A percentile compares a stretch with the other conserved stretches of the same genome.
Conservation (phyloP, 2,113 vertebrate genomes). For the Oncorhynchus tshawytscha region DNA sequence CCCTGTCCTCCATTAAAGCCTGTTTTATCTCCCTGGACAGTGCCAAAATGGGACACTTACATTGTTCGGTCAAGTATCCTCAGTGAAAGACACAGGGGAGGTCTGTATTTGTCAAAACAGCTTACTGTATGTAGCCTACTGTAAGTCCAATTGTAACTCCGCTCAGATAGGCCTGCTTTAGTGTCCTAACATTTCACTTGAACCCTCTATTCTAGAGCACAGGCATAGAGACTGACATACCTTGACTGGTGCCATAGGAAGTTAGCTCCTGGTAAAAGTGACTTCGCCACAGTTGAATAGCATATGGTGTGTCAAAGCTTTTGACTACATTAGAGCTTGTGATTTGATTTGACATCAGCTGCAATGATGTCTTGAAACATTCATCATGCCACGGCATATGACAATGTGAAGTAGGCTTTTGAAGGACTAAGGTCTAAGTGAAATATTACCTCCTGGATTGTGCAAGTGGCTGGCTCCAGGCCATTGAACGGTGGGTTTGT, state of each 20-base stretch:
- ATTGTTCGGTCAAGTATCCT: conserved; percentile 17
- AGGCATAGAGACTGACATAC: conserved; percentile 61
- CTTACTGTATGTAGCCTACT: background rate
- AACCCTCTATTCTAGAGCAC: conserved; percentile 59
- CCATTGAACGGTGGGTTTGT: conserved; percentile 47
- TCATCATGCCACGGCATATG: background rate
- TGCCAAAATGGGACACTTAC: conserved; percentile 48
- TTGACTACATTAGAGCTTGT: conserved; percentile 46
- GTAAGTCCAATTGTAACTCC: conserved; percentile 1
- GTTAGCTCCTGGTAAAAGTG: conserved; percentile 44
- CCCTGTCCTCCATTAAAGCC: conserved; percentile 60
- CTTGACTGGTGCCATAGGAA: conserved; percentile 63
- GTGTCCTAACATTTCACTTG: conserved; percentile 60
- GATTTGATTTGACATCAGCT: conserved; percentile 23
- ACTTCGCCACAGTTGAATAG: conserved; percentile 42
- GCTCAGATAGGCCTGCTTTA: conserved; percentile 32
- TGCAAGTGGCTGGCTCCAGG: conserved; percentile 61
- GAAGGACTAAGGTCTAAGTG: background rate
- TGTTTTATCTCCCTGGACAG: conserved; percentile 58
- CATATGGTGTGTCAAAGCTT: conserved; percentile 50
- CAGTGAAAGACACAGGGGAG: conserved; percentile 35
- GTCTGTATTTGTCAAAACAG: conserved; percentile 28
- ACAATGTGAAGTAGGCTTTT: background rate
- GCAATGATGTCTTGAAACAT: background rate
- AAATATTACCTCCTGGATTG: conserved; percentile 50